Evolutionary conservation across 2,888 invertebrate genomes (phyloP), one percentile per base, ranked within the genome.

Genomic region (Bombylius discolor): DNA sequence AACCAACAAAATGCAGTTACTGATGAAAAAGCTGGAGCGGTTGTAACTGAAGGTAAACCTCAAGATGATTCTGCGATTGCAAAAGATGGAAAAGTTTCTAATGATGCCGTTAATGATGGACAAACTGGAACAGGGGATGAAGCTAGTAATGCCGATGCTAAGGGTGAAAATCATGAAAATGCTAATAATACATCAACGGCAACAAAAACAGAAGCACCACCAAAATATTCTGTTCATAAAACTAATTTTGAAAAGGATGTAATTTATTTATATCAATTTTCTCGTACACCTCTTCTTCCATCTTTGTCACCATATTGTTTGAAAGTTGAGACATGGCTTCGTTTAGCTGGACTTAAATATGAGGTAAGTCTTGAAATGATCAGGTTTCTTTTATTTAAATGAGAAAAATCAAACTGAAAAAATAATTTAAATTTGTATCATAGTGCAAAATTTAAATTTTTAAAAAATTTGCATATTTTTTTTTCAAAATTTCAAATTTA

Each of bases 311-410:
- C 93, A 58, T 94, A 88, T 76, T 93, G 92, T 78, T 82, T 95
- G 72, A 95, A 95, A 82, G 89, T 94, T 67, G 95, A 96, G 80
- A 92, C 94, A 68, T 95, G 93, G 92, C 81, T 96, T 64, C 83
- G 95, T 72, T 82, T 95, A 67, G 85, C 87, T 69, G 90, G 87
- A 71, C 81, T 94, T 73, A 91, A 89, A 78, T 95, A 94, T 77
- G 93, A 94, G 90, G 94, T 94, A 78, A 81, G 84, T 74, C 23
- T 23, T 23, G 3, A 23, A 23, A 23, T 23, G 2, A 23, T 23
- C 23, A 23, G 3, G 23, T 23, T 23, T 23, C 3, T 23, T 23
- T 2, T 23, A 23, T 23, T 23, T 3, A 23, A 23, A 23, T 23
- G 3, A 23, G 3, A 23, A 23, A 23, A 23, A 23, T 23, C 3